Conservation (phyloP, 2,113 vertebrate genomes). For the Rana temporaria region DNA sequence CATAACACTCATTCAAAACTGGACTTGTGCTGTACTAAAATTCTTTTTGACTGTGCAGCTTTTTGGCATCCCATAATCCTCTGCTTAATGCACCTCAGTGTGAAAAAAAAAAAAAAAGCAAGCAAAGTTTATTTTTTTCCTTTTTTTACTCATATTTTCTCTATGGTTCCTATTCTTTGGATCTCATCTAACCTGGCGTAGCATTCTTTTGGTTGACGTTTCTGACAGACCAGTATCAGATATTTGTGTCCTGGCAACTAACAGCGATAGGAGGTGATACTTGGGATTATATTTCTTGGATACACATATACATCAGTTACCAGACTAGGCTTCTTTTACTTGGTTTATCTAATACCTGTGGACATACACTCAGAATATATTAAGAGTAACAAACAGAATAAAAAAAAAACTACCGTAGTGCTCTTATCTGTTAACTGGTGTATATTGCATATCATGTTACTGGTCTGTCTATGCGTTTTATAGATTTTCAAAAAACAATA, state of each 20-base stretch:
- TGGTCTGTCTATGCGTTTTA: slow-evolving; percentile 82
- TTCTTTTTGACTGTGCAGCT: slow-evolving; percentile 77
- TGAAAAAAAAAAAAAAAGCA: slow-evolving; percentile 80
- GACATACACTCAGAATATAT: background rate
- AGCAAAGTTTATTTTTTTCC: slow-evolving; percentile 71
- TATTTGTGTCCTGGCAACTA: slow-evolving; percentile 70
- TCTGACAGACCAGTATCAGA: slow-evolving; percentile 82
- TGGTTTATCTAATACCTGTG: background rate
- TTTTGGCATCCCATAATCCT: slow-evolving; percentile 81
- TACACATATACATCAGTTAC: slow-evolving; percentile 79
- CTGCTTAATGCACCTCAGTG: slow-evolving; percentile 85
- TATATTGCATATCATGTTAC: slow-evolving; percentile 70
- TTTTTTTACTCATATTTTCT: slow-evolving; percentile 67
- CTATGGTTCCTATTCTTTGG: slow-evolving; percentile 83
- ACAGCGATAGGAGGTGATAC: slow-evolving; percentile 72
- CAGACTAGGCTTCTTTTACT: slow-evolving; percentile 76
- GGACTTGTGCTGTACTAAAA: slow-evolving; percentile 90
- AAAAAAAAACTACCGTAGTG: slow-evolving; percentile 46
- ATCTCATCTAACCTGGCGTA: slow-evolving; percentile 83
- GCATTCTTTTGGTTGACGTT: slow-evolving; percentile 79
- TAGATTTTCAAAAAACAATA: background rate
- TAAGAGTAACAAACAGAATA: background rate
- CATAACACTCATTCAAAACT: slow-evolving; percentile 90
- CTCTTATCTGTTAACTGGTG: slow-evolving; percentile 83
- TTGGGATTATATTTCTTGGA: slow-evolving; percentile 69